phyloP scores from a whole-genome alignment of 2,797 vertebrate species.

The Phaenicophaeus curvirostris region DNA sequence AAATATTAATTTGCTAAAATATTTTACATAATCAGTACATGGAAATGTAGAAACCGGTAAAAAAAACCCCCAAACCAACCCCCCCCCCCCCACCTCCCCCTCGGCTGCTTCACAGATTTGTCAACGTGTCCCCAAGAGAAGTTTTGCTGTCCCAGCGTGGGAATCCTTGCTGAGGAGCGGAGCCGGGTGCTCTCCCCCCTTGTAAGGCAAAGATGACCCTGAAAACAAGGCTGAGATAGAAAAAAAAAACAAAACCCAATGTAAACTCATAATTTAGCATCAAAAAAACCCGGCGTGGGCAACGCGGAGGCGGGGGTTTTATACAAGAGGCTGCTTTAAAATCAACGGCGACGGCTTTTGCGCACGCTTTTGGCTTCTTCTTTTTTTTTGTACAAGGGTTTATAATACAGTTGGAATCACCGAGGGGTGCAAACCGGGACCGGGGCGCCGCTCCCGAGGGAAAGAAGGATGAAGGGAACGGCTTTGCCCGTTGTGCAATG shows the following conservation, averaged over 20 bases:
- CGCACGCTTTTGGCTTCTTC: slow-evolving; percentile 60
- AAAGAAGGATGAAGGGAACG: not conserved
- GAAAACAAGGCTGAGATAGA: slow-evolving; percentile 66
- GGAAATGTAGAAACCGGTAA: slow-evolving; percentile 64
- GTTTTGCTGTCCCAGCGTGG: slow-evolving; percentile 50
- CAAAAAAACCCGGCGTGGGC: slow-evolving; percentile 55
- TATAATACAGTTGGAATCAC: too few species aligned
- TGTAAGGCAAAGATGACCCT: slow-evolving; percentile 75
- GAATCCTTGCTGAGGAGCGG: not conserved
- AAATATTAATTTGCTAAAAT: slow-evolving; percentile 73
- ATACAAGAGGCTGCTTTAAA: not conserved
- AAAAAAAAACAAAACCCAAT: slow-evolving; percentile 34
- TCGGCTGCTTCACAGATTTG: slow-evolving; percentile 40
- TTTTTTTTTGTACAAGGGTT: too few species aligned
- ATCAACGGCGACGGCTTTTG: too few species aligned
- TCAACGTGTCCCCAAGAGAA: slow-evolving; percentile 69
- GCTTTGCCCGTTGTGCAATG: slow-evolving; percentile 86
- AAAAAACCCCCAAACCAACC: not conserved
- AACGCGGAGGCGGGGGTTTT: slow-evolving; percentile 21
- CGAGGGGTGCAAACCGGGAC: not conserved
- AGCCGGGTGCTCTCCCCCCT: not conserved
- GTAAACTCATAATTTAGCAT: slow-evolving; percentile 75
- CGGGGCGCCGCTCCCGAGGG: too few species aligned
- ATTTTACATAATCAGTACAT: slow-evolving; percentile 74
- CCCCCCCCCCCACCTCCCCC: not conserved